Evolutionary conservation across 2,797 vertebrate species (phyloP).

Genomic region (Acipenser ruthenus): DNA sequence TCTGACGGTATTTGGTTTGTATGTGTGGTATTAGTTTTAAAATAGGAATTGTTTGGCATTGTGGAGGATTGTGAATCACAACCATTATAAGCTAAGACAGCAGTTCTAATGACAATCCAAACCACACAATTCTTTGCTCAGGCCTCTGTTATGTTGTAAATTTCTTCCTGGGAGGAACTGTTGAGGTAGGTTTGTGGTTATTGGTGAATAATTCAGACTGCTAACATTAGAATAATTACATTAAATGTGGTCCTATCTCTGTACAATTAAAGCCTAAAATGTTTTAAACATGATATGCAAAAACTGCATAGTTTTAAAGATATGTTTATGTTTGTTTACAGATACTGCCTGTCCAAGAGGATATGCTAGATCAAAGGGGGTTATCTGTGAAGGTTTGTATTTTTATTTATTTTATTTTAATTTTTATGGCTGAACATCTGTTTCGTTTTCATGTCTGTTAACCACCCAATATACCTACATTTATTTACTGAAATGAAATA

Average conservation of each 20-base stretch:
- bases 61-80: not conserved
- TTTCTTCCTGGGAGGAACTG: no score
- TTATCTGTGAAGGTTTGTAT: slow-evolving; percentile 59
- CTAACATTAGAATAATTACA: not conserved
- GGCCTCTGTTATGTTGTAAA: no score
- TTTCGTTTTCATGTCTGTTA: no score
- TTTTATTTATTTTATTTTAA: slow-evolving; percentile 2
- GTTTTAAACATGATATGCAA: no score
- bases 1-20: not conserved
- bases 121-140: slow-evolving; percentile 2
- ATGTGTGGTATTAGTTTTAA: not conserved
- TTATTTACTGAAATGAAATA: no score
- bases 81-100: slow-evolving; percentile 13
- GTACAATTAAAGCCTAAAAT: no score
- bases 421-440: not conserved
- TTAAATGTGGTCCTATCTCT: no score
- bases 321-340: slow-evolving; percentile 28
- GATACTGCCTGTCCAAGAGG: slow-evolving; percentile 57
- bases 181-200: not conserved
- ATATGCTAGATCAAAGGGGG: slow-evolving; percentile 55
- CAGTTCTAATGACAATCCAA: slow-evolving; percentile 14
- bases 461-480: no score
- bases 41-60: slow-evolving; percentile 1
- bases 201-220: not conserved
- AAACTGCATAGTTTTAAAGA: not conserved